Conservation (phyloP, 2,797 vertebrate species). For the Ctenosaura bakeri region DNA sequence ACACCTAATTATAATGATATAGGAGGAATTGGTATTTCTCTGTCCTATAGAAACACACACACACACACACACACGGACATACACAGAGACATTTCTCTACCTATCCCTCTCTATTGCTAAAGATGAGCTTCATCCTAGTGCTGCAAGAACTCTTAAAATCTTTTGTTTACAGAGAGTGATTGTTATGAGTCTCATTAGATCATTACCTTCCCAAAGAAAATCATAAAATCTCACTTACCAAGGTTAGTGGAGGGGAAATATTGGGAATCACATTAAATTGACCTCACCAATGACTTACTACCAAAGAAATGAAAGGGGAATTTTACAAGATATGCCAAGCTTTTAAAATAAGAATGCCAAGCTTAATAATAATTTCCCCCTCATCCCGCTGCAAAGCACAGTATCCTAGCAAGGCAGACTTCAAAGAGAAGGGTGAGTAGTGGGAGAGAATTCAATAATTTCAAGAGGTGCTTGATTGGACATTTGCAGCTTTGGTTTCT, state of each 20-base stretch:
- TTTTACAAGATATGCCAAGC: constrained; percentile 28
- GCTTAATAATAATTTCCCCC: constrained; percentile 15
- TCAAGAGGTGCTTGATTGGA: background rate
- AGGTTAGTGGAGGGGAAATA: background rate
- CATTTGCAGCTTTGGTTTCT: background rate
- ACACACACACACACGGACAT: no score
- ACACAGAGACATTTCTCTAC: background rate
- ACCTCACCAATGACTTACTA: constrained; percentile 22
- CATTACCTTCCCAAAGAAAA: background rate
- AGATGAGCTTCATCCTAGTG: background rate
- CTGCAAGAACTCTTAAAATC: background rate
- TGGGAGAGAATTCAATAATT: background rate
- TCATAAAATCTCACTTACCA: constrained; percentile 24
- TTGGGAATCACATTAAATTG: constrained; percentile 7
- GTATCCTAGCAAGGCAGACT: background rate
- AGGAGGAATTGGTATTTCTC: background rate
- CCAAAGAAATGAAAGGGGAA: constrained; percentile 25
- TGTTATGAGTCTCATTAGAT: constrained; percentile 33
- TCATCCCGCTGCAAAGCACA: background rate
- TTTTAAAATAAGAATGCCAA: constrained; percentile 20
- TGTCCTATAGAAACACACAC: no score
- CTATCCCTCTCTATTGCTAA: background rate
- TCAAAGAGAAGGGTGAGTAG: background rate
- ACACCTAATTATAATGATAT: constrained; percentile 48
- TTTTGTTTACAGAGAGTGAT: constrained; percentile 5